Evolutionary conservation across 2,888 invertebrate genomes (phyloP), one percentile per base, ranked within the genome.

Genomic region (Cotesia congregata): DNA sequence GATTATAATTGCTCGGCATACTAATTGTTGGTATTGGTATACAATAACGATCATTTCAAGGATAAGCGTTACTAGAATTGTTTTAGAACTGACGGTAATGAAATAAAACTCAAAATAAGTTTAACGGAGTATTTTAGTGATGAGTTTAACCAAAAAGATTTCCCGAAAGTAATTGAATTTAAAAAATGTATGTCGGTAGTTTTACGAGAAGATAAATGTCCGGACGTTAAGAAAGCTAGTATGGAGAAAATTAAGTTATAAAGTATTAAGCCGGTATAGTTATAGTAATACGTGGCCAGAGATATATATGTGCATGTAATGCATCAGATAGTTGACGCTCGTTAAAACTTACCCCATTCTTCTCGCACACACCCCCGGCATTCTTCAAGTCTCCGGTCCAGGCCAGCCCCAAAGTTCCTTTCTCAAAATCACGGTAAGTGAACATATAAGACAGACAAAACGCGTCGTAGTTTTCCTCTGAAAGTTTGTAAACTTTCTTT

Each of bases 391-490:
- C 97, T 0, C 96, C 96, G 0, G 98, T 98, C 98, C 98, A 99
- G 6, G 98, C 98, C 77, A 99, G 90, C 3, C 99, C 99, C 79
- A 99, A 91, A 1, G 97, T 97, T 5, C 97, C 97, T 93, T 97
- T 97, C 90, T 97, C 97, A 86, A 97, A 97, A 89, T 97, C 97
- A 72, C 97, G 92, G 88, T 98, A 98, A 3, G 98, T 98, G 88
- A 99, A 97, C 94, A 98, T 97, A 90, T 98, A 99, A 68, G 98
- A 98, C 85, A 99, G 91, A 88, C 98, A 99, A 90, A 98, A 99
- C 17, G 97, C 96, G 88, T 98, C 97, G 90, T 99, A 98, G 89
- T 98, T 97, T 87, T 96, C 96, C 93, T 98, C 96, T 95, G 93
- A 82, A 93, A 92, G 20, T 9, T 74, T 41, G 74, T 38, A 76